Conservation (phyloP, 1,140 invertebrate species). For the Lasioglossum baleicum region DNA sequence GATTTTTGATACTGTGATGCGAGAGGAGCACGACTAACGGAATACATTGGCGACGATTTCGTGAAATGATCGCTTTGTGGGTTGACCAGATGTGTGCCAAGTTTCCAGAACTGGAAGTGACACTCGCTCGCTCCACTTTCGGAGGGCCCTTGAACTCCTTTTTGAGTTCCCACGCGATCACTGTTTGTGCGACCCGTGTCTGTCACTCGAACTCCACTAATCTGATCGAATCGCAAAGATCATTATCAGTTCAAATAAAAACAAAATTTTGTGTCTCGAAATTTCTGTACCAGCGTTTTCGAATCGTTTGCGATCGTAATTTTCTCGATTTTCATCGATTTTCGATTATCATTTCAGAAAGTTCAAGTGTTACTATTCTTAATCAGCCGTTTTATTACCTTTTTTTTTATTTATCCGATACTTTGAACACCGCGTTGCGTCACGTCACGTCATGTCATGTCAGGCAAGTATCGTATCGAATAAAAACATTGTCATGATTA, state of each 20-base stretch:
- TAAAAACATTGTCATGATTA: slow-evolving; percentile 20
- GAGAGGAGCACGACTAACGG: background rate
- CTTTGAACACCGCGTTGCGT: background rate
- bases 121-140: slow-evolving; percentile 49
- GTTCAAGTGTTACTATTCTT: background rate
- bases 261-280: too few species aligned
- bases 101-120: slow-evolving; percentile 49
- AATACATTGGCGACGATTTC: background rate
- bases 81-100: slow-evolving; percentile 27
- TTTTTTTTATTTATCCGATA: background rate
- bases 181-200: background rate
- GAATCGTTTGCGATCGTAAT: background rate
- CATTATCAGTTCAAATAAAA: too few species aligned
- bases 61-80: background rate
- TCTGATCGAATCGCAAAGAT: background rate
- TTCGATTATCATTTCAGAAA: background rate
- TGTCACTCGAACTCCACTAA: background rate
- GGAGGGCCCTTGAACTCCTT: slow-evolving; percentile 43
- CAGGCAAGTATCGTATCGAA: background rate
- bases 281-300: background rate
- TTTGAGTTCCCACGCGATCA: slow-evolving; percentile 37
- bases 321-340: background rate
- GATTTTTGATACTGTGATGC: background rate
- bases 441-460: too few species aligned
- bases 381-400: background rate